Base-by-base conservation (phyloP, 2,797 vertebrate species). In the Gouania willdenowi region DNA sequence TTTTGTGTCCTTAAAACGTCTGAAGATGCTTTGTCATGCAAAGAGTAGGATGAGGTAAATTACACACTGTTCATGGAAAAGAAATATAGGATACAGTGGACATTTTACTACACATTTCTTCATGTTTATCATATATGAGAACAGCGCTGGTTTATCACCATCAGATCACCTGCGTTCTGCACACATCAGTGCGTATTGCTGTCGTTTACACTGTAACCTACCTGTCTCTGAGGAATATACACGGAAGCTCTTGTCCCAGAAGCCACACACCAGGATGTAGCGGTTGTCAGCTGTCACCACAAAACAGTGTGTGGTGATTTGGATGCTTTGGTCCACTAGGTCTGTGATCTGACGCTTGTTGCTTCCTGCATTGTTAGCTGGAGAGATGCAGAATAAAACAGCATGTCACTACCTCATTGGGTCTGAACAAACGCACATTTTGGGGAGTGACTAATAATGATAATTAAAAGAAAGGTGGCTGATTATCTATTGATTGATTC, bases 201-300 rank as follows among this genome's bases (percentile, higher is more conserved):
- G 73, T 57, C 82, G 60, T 81, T 77, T 76, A 79, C 68, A 66
- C 70, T 68, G 65, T 68, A 72, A 66, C 67, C 53, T 83, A 98
- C 95, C 97, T 88, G 95, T 98, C 84, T 99, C 95, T 1, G 95
- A 94, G 35, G 94, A 99, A 85, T 98, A 98, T 67, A 99, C 94
- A 44, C 94, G 87, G 83, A 99, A 99, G 73, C 95, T 98, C 86
- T 98, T 98, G 89, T 99, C 97, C 95, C 97, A 99, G 89, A 99
- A 99, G 28, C 97, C 96, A 76, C 95, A 98, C 73, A 94, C 95
- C 43, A 98, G 93, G 67, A 99, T 94, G 79, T 98, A 98, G 62
- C 94, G 94, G 85, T 99, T 99, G 89, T 99, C 97, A 53, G 97
- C 97, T 23, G 95, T 99, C 84, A 99, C 97, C 86, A 99, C 94